phyloP scores from a whole-genome alignment of 1,140 invertebrate genomes.

The Chlorops oryzae region DNA sequence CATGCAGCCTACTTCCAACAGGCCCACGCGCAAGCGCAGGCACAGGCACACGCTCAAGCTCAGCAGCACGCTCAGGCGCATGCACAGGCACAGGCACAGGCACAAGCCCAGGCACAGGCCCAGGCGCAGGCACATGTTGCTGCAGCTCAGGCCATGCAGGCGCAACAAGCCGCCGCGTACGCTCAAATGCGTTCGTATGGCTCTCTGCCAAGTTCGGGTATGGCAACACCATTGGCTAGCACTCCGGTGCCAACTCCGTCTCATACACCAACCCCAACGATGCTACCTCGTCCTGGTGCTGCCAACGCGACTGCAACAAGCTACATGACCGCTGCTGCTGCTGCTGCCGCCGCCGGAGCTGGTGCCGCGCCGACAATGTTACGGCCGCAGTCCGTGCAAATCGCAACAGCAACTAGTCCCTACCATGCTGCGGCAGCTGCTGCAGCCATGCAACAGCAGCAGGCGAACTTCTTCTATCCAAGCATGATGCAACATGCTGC shows the following conservation, averaged over 20 bases:
- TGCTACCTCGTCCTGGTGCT: slow-evolving; percentile 48
- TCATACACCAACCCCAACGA: slow-evolving; percentile 16
- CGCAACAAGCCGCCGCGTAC: slow-evolving; percentile 11
- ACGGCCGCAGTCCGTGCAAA: slow-evolving; percentile 12
- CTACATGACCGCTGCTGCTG: slow-evolving; percentile 54
- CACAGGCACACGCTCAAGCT: slow-evolving; percentile 18
- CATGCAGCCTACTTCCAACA: slow-evolving; percentile 23
- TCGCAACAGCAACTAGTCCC: slow-evolving; percentile 13
- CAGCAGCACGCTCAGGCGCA: slow-evolving; percentile 25
- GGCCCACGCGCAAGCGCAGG: slow-evolving; percentile 20
- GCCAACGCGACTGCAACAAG: slow-evolving; percentile 51
- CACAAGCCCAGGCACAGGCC: slow-evolving; percentile 41
- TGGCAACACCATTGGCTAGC: slow-evolving; percentile 23
- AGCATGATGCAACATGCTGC: slow-evolving; percentile 28
- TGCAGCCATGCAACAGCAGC: slow-evolving; percentile 13
- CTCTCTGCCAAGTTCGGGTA: slow-evolving; percentile 49
- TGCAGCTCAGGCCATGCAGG: slow-evolving; percentile 17
- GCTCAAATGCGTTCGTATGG: slow-evolving; percentile 31
- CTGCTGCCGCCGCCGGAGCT: slow-evolving; percentile 26
- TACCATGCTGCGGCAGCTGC: slow-evolving; percentile 28
- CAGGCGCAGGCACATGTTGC: slow-evolving; percentile 18
- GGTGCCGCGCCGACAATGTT: slow-evolving; percentile 22
- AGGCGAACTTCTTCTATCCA: slow-evolving; percentile 30
- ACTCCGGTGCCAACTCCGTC: slow-evolving; percentile 29
- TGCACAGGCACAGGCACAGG: slow-evolving; percentile 45